phyloP scores from a whole-genome alignment of 2,888 invertebrate genomes.

The Steinernema scapterisci region DNA sequence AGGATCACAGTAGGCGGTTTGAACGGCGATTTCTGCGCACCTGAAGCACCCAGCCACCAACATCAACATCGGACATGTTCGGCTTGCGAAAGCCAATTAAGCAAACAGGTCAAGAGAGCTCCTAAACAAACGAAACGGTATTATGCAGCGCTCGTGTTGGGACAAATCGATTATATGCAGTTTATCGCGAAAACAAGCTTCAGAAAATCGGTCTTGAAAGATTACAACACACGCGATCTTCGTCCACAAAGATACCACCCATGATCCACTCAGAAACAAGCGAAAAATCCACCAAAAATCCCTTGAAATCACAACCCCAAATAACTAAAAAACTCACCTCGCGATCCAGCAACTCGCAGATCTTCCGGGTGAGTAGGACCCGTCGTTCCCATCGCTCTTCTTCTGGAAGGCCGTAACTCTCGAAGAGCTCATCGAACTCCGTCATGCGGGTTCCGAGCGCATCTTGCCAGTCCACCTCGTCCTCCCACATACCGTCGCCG shows the following conservation, averaged over 20 bases:
- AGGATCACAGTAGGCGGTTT: too few species aligned
- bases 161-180: not conserved
- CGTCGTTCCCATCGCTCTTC: not conserved
- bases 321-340: constrained; percentile 1
- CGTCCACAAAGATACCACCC: too few species aligned
- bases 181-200: not conserved
- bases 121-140: too few species aligned
- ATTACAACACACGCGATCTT: not conserved
- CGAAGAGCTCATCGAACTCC: not conserved
- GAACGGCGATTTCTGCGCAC: not conserved
- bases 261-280: too few species aligned
- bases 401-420: not conserved
- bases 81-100: too few species aligned
- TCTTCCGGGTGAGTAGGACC: not conserved
- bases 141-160: too few species aligned
- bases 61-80: too few species aligned
- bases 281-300: not conserved
- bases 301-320: not conserved
- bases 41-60: too few species aligned
- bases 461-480: not conserved
- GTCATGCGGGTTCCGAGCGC: not conserved
- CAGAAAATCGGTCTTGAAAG: not conserved
- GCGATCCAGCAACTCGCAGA: not conserved
- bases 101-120: too few species aligned
- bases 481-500: not conserved